These are phyloP conservation scores for Monarcha castaneiventris DNA, from an alignment of 2,113 vertebrate genomes.

Conservation along the genomic window DNA sequence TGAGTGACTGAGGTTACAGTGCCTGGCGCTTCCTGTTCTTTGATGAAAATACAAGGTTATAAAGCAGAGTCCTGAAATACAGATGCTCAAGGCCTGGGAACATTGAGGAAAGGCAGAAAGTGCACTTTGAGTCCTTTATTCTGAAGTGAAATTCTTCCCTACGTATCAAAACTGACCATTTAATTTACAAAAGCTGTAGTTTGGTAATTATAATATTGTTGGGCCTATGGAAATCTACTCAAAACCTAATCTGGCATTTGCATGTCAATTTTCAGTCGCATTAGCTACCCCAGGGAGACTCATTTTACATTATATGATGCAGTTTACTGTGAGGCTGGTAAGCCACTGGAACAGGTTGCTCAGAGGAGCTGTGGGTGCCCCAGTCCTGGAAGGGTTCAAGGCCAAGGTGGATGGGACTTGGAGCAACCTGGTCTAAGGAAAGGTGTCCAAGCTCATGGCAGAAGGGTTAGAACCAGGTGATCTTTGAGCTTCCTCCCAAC, in stretches of 20 bases:
- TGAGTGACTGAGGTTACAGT: fast-evolving
- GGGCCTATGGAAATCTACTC: not conserved
- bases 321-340: not conserved
- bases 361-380: not conserved
- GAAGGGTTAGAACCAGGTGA: not conserved
- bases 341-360: not conserved
- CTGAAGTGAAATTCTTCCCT: not conserved
- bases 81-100: not conserved
- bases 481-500: not conserved
- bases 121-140: not conserved
- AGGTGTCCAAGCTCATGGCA: not conserved
- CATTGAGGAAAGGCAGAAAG: not conserved
- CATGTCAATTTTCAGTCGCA: not conserved
- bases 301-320: too few relatives aligned
- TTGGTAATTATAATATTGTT: not conserved
- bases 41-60: not conserved
- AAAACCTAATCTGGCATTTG: not conserved
- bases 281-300: not conserved
- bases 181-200: not conserved
- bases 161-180: not conserved
- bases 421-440: not conserved
- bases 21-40: not conserved
- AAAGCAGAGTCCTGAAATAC: not conserved
- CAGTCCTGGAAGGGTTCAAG: fast-evolving
- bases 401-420: not conserved